Conservation (phyloP, 1,140 invertebrate species). For the Listronotus oregonensis region DNA sequence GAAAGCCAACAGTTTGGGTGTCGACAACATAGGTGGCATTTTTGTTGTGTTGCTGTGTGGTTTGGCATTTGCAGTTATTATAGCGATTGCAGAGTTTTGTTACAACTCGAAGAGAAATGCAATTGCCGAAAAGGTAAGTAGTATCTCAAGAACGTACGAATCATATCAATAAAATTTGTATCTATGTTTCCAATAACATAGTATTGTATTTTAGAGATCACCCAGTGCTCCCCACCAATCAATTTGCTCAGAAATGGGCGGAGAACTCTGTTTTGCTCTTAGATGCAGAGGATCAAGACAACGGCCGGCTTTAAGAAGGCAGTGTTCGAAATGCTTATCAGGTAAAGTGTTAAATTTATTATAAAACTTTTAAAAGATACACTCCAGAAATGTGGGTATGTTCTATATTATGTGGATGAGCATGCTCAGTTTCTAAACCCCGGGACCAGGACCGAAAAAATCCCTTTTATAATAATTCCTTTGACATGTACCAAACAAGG, state of each 20-base stretch:
- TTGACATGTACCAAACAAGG: too few species aligned
- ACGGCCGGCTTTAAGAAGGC: constrained; percentile 64
- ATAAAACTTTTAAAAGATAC: too few species aligned
- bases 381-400: too few species aligned
- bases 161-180: too few species aligned
- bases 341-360: constrained; percentile 1
- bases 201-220: constrained; percentile 38
- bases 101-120: constrained; percentile 77
- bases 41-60: constrained; percentile 60
- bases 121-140: constrained; percentile 65
- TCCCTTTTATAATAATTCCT: too few species aligned
- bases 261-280: constrained; percentile 79
- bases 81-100: constrained; percentile 65
- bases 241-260: constrained; percentile 80
- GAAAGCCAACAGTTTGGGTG: constrained; percentile 79
- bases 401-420: too few species aligned
- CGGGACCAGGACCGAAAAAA: too few species aligned
- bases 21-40: constrained; percentile 91
- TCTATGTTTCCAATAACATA: too few species aligned
- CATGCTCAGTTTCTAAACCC: too few species aligned
- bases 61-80: too few species aligned
- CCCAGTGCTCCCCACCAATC: constrained; percentile 66
- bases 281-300: constrained; percentile 72
- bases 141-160: too few species aligned
- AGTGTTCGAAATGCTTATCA: constrained; percentile 69